A percentile compares a stretch with the other conserved stretches of the same genome.
phyloP scores from a whole-genome alignment of 2,888 invertebrate genomes.

The Flexamia atlantica region DNA sequence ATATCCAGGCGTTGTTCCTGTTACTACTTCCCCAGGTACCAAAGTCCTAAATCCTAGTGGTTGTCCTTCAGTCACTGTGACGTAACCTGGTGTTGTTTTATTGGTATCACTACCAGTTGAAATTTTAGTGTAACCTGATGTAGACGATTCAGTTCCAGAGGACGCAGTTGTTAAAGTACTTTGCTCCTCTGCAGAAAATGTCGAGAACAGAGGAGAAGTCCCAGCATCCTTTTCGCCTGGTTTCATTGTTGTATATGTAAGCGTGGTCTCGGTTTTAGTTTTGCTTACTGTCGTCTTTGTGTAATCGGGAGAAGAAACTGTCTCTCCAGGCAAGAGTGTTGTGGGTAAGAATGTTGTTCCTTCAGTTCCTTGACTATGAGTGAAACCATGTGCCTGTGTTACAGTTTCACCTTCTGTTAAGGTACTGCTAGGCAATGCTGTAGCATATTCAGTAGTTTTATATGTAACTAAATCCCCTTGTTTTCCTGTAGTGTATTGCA shows the following conservation, averaged over 20 bases:
- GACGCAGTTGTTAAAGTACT: not conserved
- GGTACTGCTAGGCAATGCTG: not conserved
- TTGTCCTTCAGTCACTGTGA: not conserved
- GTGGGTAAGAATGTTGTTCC: not conserved
- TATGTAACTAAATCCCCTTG: no score
- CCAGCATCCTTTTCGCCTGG: not conserved
- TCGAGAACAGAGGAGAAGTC: not conserved
- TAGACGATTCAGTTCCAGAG: not conserved
- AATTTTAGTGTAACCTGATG: not conserved
- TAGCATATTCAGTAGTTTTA: no score
- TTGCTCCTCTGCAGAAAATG: not conserved
- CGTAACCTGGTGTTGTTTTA: not conserved
- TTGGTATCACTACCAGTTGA: not conserved
- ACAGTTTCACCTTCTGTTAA: not conserved
- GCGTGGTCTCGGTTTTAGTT: not conserved
- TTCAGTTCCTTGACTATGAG: not conserved
- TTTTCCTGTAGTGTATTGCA: not conserved
- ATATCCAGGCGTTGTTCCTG: not conserved
- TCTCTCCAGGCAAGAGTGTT: not conserved
- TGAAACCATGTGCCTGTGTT: not conserved
- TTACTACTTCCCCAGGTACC: not conserved
- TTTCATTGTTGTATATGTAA: not conserved
- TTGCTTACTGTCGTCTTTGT: not conserved
- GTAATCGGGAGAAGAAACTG: not conserved
- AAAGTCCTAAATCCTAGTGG: not conserved